Base-by-base conservation (phyloP, 2,888 invertebrate species). In the Heteromyza rotundicornis region DNA sequence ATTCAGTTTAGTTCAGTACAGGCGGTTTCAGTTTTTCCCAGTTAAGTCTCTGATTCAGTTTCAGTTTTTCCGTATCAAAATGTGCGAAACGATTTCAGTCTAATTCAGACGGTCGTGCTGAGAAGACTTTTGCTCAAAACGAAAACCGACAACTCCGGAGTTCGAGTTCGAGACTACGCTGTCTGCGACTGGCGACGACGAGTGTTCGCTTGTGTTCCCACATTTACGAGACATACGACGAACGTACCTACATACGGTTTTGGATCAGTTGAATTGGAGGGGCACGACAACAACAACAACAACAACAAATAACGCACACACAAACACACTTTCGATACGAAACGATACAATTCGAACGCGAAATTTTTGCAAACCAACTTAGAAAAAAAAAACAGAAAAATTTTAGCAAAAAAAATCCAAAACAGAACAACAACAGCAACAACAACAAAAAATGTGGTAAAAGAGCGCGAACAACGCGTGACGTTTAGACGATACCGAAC, bases 101-200 rank as follows among this genome's bases (percentile, higher is more conserved):
- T 81, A 80, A 81, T 80, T 81, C 81, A 81, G 81, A 81, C 81
- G 77, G 80, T 81, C 81, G 81, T 80, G 81, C 81, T 81, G 81
- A 81, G 80, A 81, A 81, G 81, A 81, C 81, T 81, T 80, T 81
- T 79, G 76, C 14, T 5, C n/a, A 5, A 10, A 24, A 24, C 24
- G 52, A 52, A 22, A 27, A 8, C 52, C 17, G 52, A 22, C 24
- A 27, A 8, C 5, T n/a, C 8, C 52, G 52, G n/a, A 5, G 19
- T 47, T 2, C 50, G 50, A 22, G 8, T 7, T 17, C 50, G 50
- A 50, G 12, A n/a, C 50, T 17, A 50, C 50, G 20, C 8, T 3
- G 40, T 12, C 40, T n/a, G n/a, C 10, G n/a, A 40, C 40, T n/a
- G 40, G 55, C 61, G 32, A 40, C 57, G 35, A 27, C 35, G 2